These are phyloP conservation scores for Lepidotrigona ventralis DNA, from an alignment of 1,140 invertebrate genomes.

Conservation along the genomic window DNA sequence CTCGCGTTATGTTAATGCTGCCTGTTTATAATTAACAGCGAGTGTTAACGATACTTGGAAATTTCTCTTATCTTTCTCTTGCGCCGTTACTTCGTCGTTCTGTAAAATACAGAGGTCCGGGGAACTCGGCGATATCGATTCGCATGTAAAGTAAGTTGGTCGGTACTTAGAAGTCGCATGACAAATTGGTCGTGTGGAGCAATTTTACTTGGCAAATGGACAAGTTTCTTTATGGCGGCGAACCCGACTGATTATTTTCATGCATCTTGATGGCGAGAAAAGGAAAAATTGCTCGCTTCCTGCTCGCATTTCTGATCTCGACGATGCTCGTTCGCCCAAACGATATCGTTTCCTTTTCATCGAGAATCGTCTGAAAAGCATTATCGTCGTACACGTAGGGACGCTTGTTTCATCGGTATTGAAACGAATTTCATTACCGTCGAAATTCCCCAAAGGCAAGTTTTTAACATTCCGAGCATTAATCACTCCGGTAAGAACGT, in stretches of 20 bases:
- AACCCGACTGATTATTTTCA: conserved; percentile 5
- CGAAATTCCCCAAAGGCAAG: background rate
- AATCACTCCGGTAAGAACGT: background rate
- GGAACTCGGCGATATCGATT: conserved; percentile 51
- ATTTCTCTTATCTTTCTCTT: conserved; percentile 50
- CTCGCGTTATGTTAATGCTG: conserved; percentile 13
- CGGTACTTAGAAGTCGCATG: conserved; percentile 39
- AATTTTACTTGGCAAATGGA: conserved; percentile 12
- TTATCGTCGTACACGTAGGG: too few species aligned
- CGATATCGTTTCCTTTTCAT: background rate
- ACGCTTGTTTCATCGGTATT: background rate
- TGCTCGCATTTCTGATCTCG: background rate
- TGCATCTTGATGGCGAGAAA: background rate
- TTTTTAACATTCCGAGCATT: background rate
- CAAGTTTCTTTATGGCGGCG: conserved; percentile 14
- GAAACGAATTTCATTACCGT: background rate
- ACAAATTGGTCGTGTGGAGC: conserved; percentile 45
- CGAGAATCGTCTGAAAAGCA: background rate
- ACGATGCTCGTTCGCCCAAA: background rate
- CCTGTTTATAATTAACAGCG: conserved; percentile 45
- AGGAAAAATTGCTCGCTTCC: background rate
- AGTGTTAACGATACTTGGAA: conserved; percentile 31
- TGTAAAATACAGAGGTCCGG: conserved; percentile 8
- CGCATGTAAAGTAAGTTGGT: conserved; percentile 44
- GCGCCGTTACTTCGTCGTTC: conserved; percentile 6